Base-by-base conservation (phyloP, 92 coral and sea anemone species). In the Ricordea florida region DNA sequence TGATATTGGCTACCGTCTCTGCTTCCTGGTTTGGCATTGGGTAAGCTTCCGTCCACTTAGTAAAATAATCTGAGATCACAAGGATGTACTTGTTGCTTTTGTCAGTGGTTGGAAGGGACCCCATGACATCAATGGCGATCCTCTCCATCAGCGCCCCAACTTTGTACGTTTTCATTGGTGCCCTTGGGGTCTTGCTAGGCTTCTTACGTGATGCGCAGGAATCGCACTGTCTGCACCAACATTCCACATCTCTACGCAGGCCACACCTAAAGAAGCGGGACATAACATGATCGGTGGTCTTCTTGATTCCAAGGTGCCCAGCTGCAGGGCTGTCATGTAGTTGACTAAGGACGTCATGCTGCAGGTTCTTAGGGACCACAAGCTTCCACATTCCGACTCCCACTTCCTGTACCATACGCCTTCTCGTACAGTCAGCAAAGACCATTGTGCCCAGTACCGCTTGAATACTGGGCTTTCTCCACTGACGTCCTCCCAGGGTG, bases 271-370 rank as follows among this genome's bases (percentile, higher is more conserved):
- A 60, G 32, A 57, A 80, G 10, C 79, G 63, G 5, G 34, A 32
- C 29, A 21, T 69, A 3, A 80, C 55, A 27, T 33, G 59, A 30
- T 57, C 27, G 33, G 45, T 28, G 9, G 70, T 58, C 33, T 69
- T 68, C 17, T 57, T 79, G 3, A 57, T 32, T 15, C 64, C 85
- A 33, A 79, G 67, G 31, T 79, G 78, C 26, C 79, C 85, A 5
- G 63, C 41, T 6, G 53, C 17, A 17, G 69, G 76, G n/a, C 24
- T 25, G 28, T 57, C 53, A 27, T 78, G 84, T 1, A 53, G 66
- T 27, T 65, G 43, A 25, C 0, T 30, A 31, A 78, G 28, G 14
- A 66, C 65, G 2, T 57, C 57, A 1, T 10, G 25, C 41, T 18
- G 16, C 17, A 32, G 22, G 35, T 27, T 32, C 14, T 18, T 30